Evolutionary conservation across 2,888 invertebrate genomes (phyloP).

Genomic region (Argyresthia goedartella): DNA sequence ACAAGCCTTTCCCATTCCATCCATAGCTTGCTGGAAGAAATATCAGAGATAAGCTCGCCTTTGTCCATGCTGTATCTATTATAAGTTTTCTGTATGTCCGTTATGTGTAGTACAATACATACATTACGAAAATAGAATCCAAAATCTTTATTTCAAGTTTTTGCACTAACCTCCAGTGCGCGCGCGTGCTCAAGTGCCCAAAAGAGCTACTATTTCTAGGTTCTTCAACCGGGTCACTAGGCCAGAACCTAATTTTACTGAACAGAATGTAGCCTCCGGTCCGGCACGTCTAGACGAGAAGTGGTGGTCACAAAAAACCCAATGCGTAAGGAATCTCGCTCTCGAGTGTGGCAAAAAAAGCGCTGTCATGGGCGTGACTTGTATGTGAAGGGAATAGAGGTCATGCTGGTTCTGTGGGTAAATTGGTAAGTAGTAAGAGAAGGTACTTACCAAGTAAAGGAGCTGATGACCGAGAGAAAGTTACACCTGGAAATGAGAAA

Average conservation of each 20-base stretch:
- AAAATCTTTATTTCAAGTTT: too few species aligned
- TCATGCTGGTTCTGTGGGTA: neutral
- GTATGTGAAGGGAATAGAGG: neutral
- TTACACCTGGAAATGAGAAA: slow-evolving; percentile 22
- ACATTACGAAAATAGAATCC: too few species aligned
- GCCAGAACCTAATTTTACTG: slow-evolving; percentile 16
- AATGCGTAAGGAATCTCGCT: neutral
- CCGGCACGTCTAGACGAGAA: neutral
- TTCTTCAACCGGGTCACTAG: slow-evolving; percentile 18
- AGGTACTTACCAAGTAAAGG: slow-evolving; percentile 29
- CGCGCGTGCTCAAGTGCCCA: slow-evolving; percentile 19
- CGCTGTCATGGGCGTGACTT: neutral
- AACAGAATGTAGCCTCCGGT: slow-evolving; percentile 4
- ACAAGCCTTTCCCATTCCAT: too few species aligned
- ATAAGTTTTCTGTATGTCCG: too few species aligned
- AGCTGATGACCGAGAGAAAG: slow-evolving; percentile 12
- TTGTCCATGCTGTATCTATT: too few species aligned
- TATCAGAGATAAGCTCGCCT: too few species aligned
- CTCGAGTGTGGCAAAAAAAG: neutral
- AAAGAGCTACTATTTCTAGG: neutral
- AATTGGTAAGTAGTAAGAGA: neutral
- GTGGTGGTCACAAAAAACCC: neutral
- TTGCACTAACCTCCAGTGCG: neutral
- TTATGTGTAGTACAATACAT: too few species aligned
- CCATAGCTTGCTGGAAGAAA: too few species aligned